A percentile compares a stretch with the other conserved stretches of the same genome.
Evolutionary conservation across 2,797 vertebrate species (phyloP).

Genomic region (Sphaeramia orbicularis): DNA sequence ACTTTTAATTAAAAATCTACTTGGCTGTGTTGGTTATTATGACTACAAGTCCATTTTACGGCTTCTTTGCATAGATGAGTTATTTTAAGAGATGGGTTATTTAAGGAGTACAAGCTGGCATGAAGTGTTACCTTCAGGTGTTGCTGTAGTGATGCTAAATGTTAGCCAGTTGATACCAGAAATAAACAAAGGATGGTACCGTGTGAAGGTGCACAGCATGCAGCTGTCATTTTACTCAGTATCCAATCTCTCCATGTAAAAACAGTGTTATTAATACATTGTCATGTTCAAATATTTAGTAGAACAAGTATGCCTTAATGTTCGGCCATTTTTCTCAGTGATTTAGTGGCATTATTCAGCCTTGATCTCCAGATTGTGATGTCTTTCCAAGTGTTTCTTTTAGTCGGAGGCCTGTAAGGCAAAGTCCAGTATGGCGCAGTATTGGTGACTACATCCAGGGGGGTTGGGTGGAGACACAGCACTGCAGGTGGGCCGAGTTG

Average conservation of each 20-base stretch:
- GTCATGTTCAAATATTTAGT: slow-evolving; percentile 38
- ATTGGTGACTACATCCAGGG: slow-evolving; percentile 63
- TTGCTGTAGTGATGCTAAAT: slow-evolving; percentile 45
- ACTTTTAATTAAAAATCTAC: slow-evolving; percentile 53
- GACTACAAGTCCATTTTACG: slow-evolving; percentile 59
- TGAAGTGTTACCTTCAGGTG: slow-evolving; percentile 56
- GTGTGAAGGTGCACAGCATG: slow-evolving; percentile 25
- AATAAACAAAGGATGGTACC: slow-evolving; percentile 52
- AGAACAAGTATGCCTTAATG: slow-evolving; percentile 24
- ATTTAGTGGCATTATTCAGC: slow-evolving; percentile 36
- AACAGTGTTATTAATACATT: slow-evolving; percentile 28
- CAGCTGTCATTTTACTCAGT: slow-evolving; percentile 13
- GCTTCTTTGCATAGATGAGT: slow-evolving; percentile 42
- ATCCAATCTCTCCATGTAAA: slow-evolving; percentile 20
- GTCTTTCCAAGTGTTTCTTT: slow-evolving; percentile 49
- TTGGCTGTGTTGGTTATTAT: slow-evolving; percentile 50
- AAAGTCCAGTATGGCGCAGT: slow-evolving; percentile 41
- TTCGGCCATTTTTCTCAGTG: too few relatives aligned
- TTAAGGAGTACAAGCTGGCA: slow-evolving; percentile 65
- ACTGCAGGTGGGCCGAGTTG: slow-evolving; percentile 74
- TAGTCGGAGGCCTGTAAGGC: slow-evolving; percentile 52
- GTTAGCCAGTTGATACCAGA: slow-evolving; percentile 51
- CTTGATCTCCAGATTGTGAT: slow-evolving; percentile 55
- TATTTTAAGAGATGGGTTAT: slow-evolving; percentile 42
- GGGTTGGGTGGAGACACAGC: slow-evolving; percentile 64